Percentiles rank a stretch among this genome's conserved stretches.
Conservation (phyloP, 2,113 vertebrate genomes). For the Polyodon spathula region DNA sequence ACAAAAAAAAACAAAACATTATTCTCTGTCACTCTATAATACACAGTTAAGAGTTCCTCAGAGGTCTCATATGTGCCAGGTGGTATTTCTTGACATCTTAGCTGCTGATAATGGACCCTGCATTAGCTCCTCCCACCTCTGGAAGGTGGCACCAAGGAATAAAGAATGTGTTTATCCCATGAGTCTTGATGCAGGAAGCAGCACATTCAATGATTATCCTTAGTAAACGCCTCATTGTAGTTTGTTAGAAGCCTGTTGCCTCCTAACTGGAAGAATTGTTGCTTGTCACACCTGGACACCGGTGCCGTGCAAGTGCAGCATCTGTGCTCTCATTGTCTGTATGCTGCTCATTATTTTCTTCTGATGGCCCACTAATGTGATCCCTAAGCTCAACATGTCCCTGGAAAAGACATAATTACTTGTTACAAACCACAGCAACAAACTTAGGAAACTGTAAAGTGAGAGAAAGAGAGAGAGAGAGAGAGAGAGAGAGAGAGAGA, state of each 20-base stretch:
- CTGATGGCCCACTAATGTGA: slow-evolving; percentile 94
- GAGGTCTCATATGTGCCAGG: slow-evolving; percentile 61
- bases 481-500: too few relatives aligned
- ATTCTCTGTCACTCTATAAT: slow-evolving; percentile 36
- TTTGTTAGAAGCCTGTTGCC: slow-evolving; percentile 48
- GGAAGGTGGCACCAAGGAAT: slow-evolving; percentile 27
- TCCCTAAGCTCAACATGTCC: slow-evolving; percentile 96
- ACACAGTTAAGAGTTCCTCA: slow-evolving; percentile 38
- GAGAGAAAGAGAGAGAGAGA: too few relatives aligned
- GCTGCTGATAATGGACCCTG: slow-evolving; percentile 14
- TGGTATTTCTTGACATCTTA: slow-evolving; percentile 59
- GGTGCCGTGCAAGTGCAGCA: slow-evolving; percentile 94
- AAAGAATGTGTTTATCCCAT: slow-evolving; percentile 43
- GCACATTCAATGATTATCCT: slow-evolving; percentile 23
- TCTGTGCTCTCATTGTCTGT: slow-evolving; percentile 98
- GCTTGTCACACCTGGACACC: slow-evolving; percentile 91
- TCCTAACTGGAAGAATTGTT: slow-evolving; percentile 44
- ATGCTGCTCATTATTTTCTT: slow-evolving; percentile 99
- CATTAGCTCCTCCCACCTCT: slow-evolving; percentile 31
- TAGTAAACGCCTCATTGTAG: slow-evolving; percentile 40
- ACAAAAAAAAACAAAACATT: slow-evolving; percentile 26
- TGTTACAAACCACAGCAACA: slow-evolving; percentile 29
- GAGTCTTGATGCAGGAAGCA: slow-evolving; percentile 32
- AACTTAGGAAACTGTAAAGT: not conserved
- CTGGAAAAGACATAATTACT: slow-evolving; percentile 61